Base-by-base conservation (phyloP, 2,113 vertebrate genomes). In the Xerus inauris region DNA sequence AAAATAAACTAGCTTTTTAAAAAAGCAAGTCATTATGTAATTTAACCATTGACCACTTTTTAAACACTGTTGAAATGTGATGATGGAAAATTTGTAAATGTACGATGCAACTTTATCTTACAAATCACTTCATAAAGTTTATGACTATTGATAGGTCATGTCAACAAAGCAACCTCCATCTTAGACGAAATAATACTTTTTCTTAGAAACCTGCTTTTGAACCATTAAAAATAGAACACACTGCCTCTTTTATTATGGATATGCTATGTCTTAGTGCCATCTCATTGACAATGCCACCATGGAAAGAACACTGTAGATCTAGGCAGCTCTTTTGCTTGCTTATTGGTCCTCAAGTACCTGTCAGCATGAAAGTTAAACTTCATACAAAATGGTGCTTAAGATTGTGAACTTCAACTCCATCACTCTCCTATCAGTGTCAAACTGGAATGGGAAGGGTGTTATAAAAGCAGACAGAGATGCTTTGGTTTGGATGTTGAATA, bases 41-140 rank as follows among this genome's bases (percentile, higher is more conserved):
- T 35, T 32, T 54, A 82, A 75, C 35, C 42, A 82, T 57, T 91
- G 82, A 69, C 54, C 26, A 59, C 45, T 88, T 93, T 75, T 94
- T 42, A 87, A 80, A 80, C 42, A 47, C 57, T 51, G 5, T 49
- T 84, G 24, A 16, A 80, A 38, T 79, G 35, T 16, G 80, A 45
- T 80, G 30, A 84, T n/a, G 38, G 47, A 51, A 90, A 75, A 94
- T 59, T 92, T n/a, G 3, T 65, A 81, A 51, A 71, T 76, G 49
- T 69, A 38, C 0, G 13, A 35, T 69, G 40, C 26, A 91, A 57
- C 35, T 81, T 84, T 81, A 77, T 80, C 71, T 69, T 73, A 80
- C 35, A 89, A 94, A 28, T 45, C 30, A 16, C 13, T 42, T 83
- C 45, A 73, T n/a, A 20, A 67, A 45, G 17, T 84, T 24, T 22